Percentiles rank a stretch among this genome's conserved stretches.
Evolutionary conservation across 2,797 vertebrate species (phyloP).

Genomic region (Ciconia nigra): DNA sequence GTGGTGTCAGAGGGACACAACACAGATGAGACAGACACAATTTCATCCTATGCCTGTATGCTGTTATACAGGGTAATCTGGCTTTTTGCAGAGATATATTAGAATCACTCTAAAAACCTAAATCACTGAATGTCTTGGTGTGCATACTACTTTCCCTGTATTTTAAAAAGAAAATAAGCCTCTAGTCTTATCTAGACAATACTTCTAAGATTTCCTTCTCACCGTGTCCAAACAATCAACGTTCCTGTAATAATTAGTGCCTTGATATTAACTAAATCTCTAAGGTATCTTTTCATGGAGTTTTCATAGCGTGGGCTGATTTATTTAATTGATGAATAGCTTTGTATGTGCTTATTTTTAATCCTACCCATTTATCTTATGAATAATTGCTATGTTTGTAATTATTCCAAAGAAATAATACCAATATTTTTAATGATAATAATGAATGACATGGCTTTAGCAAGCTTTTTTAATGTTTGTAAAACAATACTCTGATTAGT

Average conservation of each 20-base stretch:
- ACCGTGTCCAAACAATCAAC: background rate
- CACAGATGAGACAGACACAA: background rate
- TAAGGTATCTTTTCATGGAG: constrained; percentile 1
- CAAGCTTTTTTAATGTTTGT: background rate
- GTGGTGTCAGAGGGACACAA: background rate
- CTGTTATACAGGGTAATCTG: background rate
- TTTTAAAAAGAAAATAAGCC: background rate
- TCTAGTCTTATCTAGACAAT: background rate
- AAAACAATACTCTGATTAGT: constrained; percentile 32
- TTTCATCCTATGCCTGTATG: background rate
- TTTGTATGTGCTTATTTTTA: constrained; percentile 57
- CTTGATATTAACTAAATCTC: constrained; percentile 45
- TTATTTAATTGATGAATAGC: constrained; percentile 57
- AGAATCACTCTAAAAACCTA: background rate
- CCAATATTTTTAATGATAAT: constrained; percentile 46
- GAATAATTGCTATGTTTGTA: constrained; percentile 41
- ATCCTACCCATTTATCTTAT: constrained; percentile 50
- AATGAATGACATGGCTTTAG: constrained; percentile 23
- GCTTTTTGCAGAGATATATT: rapidly evolving
- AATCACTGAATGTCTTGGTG: background rate
- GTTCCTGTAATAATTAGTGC: background rate
- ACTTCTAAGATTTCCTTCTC: background rate
- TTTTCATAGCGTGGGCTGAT: constrained; percentile 30
- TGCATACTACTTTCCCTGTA: background rate
- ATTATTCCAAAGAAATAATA: constrained; percentile 44